Evolutionary conservation across 2,888 invertebrate genomes (phyloP).

Genomic region (Dione vanillae): DNA sequence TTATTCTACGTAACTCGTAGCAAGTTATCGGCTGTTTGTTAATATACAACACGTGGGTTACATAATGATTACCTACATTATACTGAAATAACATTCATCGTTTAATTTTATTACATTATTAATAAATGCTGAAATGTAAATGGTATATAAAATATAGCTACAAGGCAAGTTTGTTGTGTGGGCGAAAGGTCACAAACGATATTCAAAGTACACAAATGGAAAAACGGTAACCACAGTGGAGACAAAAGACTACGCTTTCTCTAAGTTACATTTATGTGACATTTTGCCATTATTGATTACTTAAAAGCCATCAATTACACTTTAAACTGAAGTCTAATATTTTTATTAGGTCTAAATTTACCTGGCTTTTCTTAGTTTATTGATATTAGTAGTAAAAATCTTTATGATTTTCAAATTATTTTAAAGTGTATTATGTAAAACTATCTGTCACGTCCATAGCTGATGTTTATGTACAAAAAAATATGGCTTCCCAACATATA

Average conservation of each 20-base stretch:
- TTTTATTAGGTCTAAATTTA: neutral
- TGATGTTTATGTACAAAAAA: neutral
- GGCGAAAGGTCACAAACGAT: slow-evolving; percentile 36
- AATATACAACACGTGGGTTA: neutral
- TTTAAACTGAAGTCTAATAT: slow-evolving; percentile 1
- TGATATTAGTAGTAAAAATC: neutral
- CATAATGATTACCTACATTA: neutral
- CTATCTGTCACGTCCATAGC: neutral
- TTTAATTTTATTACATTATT: slow-evolving; percentile 8
- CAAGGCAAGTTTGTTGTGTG: slow-evolving; percentile 23
- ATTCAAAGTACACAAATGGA: slow-evolving; percentile 25
- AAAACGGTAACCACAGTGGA: slow-evolving; percentile 10
- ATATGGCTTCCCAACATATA: neutral
- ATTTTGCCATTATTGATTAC: slow-evolving; percentile 2
- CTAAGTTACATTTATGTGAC: slow-evolving; percentile 16
- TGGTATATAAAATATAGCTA: slow-evolving; percentile 25
- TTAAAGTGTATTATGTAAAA: neutral
- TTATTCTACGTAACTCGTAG: neutral
- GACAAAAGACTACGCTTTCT: slow-evolving; percentile 13
- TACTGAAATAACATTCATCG: neutral
- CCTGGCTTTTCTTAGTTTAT: too few species aligned
- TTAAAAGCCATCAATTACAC: neutral
- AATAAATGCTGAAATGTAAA: slow-evolving; percentile 18
- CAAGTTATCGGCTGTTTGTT: neutral
- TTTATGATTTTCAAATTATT: neutral